These are phyloP conservation scores for Parapsyche elsis DNA, from an alignment of 1,140 invertebrate genomes.

Conservation along the genomic window DNA sequence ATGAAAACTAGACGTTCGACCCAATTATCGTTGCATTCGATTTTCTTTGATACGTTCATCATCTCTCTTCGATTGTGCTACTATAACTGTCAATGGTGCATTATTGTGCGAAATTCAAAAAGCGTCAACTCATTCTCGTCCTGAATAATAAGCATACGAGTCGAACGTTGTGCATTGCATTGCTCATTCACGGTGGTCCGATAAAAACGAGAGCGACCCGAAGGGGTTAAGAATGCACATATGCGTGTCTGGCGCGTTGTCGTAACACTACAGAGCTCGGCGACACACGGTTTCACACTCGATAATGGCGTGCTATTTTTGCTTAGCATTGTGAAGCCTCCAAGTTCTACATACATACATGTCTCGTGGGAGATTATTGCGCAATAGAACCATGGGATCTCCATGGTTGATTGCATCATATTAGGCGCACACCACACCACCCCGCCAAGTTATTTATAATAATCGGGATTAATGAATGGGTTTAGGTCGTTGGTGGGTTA, in stretches of 20 bases:
- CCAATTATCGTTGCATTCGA: not conserved
- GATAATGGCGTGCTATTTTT: conserved; percentile 50
- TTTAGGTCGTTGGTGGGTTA: not conserved
- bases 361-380: conserved; percentile 22
- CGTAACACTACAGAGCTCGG: not conserved
- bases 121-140: too few relatives aligned
- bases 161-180: too few relatives aligned
- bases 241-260: not conserved
- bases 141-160: too few relatives aligned
- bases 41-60: too few relatives aligned
- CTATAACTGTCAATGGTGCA: too few relatives aligned
- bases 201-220: not conserved
- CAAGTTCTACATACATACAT: too few relatives aligned
- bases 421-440: not conserved
- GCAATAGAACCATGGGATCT: not conserved
- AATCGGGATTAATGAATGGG: not conserved
- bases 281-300: conserved; percentile 49
- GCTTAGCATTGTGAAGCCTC: conserved; percentile 43
- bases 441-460: not conserved
- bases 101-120: too few relatives aligned
- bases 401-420: not conserved
- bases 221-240: conserved; percentile 3
- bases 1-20: conserved; percentile 20
- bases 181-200: too few relatives aligned
- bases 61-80: too few relatives aligned